Conservation (phyloP, 2,797 vertebrate species). For the Urocyon cinereoargenteus region DNA sequence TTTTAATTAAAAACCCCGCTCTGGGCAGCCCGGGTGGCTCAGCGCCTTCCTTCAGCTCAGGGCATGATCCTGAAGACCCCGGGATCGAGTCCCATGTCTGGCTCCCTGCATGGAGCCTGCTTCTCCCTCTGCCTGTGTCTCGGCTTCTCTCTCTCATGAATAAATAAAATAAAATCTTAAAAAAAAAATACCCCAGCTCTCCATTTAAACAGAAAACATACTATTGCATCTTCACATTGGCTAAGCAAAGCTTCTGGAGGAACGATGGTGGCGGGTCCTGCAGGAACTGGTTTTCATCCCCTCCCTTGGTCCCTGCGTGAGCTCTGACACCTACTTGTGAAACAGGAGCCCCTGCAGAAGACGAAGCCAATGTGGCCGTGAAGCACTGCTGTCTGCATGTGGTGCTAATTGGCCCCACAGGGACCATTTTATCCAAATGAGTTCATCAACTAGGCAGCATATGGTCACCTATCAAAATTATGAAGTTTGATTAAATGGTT, state of each 20-base stretch:
- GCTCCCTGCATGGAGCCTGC: no score
- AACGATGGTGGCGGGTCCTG: background rate
- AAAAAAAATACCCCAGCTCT: background rate
- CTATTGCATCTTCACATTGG: background rate
- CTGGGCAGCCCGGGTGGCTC: no score
- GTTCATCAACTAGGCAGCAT: constrained; percentile 64
- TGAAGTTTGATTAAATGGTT: constrained; percentile 48
- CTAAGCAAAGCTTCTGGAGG: background rate
- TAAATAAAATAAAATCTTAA: no score
- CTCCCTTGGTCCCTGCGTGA: background rate
- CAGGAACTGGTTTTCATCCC: background rate
- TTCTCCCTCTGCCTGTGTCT: no score
- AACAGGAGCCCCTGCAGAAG: background rate
- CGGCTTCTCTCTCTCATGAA: no score
- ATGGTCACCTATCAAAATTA: constrained; percentile 67
- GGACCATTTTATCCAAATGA: constrained; percentile 44
- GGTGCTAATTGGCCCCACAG: constrained; percentile 54
- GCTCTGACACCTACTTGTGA: background rate
- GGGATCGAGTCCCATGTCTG: no score
- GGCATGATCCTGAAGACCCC: no score
- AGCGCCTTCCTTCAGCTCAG: no score
- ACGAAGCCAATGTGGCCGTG: background rate
- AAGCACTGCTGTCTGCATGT: background rate
- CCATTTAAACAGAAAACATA: background rate
- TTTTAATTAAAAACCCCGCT: background rate